Evolutionary conservation across 2,888 invertebrate genomes (phyloP).

Genomic region (Tiliacea aurago): DNA sequence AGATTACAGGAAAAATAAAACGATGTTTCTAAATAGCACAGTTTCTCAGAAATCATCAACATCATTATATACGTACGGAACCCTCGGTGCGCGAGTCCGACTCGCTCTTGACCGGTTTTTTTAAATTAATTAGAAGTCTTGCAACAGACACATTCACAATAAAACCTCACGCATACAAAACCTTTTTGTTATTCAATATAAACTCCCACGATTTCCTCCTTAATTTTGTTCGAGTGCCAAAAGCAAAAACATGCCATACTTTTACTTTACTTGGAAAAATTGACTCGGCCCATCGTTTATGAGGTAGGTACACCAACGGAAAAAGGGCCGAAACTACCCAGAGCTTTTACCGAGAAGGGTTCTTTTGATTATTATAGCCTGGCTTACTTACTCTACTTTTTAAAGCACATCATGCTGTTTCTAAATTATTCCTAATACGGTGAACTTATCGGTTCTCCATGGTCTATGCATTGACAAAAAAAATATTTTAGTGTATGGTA

Average conservation of each 20-base stretch:
- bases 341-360: conserved; percentile 77
- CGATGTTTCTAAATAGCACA: too few relatives aligned
- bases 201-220: conserved; percentile 47
- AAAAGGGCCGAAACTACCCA: conserved; percentile 75
- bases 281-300: conserved; percentile 74
- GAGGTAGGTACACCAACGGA: conserved; percentile 69
- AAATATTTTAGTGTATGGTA: conserved; percentile 1
- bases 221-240: conserved; percentile 61
- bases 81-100: too few relatives aligned
- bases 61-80: too few relatives aligned
- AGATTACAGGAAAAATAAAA: too few relatives aligned
- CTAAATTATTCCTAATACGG: conserved; percentile 55
- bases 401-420: conserved; percentile 53
- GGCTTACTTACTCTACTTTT: conserved; percentile 71
- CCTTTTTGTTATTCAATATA: conserved; percentile 64
- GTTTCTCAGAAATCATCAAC: too few relatives aligned
- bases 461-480: conserved; percentile 20
- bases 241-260: conserved; percentile 50
- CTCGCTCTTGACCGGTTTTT: too few relatives aligned
- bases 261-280: conserved; percentile 72
- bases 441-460: conserved; percentile 27
- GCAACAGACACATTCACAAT: conserved; percentile 4
- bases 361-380: conserved; percentile 73
- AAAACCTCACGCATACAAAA: conserved; percentile 25
- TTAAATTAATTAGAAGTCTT: neutral